Evolutionary conservation across 2,113 vertebrate genomes (phyloP).

Genomic region (Rhinolophus sinicus): DNA sequence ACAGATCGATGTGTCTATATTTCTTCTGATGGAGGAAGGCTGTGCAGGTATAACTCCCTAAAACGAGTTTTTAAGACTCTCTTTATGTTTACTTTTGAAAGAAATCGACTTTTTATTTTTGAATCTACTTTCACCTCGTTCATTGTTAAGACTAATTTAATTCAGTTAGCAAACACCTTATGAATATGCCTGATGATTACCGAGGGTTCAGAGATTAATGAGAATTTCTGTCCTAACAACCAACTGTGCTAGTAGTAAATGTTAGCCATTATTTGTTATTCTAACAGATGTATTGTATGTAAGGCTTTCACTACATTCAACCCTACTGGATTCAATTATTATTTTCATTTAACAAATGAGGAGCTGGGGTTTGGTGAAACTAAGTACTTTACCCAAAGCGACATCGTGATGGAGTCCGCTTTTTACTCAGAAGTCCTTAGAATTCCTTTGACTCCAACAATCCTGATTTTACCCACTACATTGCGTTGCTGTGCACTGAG

Average conservation of each 20-base stretch:
- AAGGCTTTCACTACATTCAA: not conserved
- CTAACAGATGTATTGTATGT: not conserved
- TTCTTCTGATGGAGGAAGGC: constrained; percentile 97
- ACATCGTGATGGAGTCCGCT: not conserved
- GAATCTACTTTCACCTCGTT: constrained; percentile 8
- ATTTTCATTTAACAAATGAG: constrained; percentile 41
- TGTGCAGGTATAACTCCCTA: constrained; percentile 91
- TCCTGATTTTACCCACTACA: not conserved
- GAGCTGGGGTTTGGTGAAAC: not conserved
- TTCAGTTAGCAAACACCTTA: constrained; percentile 12
- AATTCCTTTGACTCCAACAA: not conserved
- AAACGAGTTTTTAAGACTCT: not conserved
- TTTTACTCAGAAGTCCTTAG: not conserved
- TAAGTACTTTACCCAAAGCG: not conserved
- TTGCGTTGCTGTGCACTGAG: not conserved
- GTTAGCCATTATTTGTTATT: not conserved
- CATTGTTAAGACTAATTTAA: constrained; percentile 5
- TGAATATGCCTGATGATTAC: not conserved
- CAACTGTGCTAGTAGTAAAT: not conserved
- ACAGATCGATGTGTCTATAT: constrained; percentile 98
- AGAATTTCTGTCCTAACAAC: not conserved
- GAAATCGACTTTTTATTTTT: not conserved
- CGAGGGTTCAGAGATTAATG: not conserved
- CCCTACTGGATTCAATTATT: not conserved
- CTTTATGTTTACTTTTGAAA: constrained; percentile 25